Conservation (phyloP, 1,140 invertebrate genomes). For the Zaprionus davidi region DNA sequence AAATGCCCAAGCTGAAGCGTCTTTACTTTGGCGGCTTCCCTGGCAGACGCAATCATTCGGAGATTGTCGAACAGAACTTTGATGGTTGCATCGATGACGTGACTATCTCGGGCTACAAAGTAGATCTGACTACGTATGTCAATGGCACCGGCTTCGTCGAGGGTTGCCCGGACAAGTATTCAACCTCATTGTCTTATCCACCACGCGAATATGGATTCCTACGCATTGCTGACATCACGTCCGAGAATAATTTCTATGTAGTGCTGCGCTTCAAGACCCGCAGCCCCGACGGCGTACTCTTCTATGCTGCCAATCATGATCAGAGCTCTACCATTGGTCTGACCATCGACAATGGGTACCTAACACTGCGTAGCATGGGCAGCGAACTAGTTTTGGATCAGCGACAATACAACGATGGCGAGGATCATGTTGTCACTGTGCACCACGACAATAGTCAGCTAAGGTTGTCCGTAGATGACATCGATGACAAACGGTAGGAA, state of each 20-base stretch:
- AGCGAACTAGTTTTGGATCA: constrained; percentile 86
- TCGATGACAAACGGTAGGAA: constrained; percentile 87
- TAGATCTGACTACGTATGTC: constrained; percentile 91
- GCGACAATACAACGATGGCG: constrained; percentile 92
- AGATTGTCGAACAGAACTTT: constrained; percentile 91
- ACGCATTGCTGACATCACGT: constrained; percentile 86
- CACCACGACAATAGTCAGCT: constrained; percentile 88
- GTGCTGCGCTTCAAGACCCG: constrained; percentile 95
- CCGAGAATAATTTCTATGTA: constrained; percentile 88
- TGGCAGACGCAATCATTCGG: constrained; percentile 87
- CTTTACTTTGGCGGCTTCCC: constrained; percentile 96
- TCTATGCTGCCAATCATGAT: constrained; percentile 89
- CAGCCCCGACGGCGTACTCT: constrained; percentile 91
- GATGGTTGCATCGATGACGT: constrained; percentile 97
- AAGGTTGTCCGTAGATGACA: constrained; percentile 94
- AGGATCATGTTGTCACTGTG: constrained; percentile 96
- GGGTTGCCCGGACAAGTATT: constrained; percentile 91
- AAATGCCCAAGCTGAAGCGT: constrained; percentile 86
- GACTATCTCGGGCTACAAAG: constrained; percentile 88
- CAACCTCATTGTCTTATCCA: constrained; percentile 77
- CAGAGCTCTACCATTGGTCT: constrained; percentile 88
- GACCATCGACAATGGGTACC: constrained; percentile 88
- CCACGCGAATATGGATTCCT: constrained; percentile 88
- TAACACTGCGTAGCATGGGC: constrained; percentile 89
- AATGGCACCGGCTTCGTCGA: constrained; percentile 92